phyloP scores from a whole-genome alignment of 1,140 invertebrate species.

The Carposina sasakii region DNA sequence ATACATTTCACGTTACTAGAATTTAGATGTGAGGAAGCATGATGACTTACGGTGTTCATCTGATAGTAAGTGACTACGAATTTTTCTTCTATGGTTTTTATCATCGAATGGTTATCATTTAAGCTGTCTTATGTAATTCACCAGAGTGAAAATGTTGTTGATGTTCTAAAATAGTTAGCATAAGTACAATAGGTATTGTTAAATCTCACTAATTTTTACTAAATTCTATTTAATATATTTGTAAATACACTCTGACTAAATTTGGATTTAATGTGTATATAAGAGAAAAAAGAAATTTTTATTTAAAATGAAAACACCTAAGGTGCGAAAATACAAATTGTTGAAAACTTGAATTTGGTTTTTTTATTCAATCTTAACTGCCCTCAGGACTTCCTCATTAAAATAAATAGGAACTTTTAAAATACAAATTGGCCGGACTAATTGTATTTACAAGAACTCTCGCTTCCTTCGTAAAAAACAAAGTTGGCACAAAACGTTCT shows the following conservation, averaged over 20 bases:
- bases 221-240: slow-evolving; percentile 73
- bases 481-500: slow-evolving; percentile 1
- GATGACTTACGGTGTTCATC: slow-evolving; percentile 49
- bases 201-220: slow-evolving; percentile 72
- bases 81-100: slow-evolving; percentile 50
- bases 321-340: slow-evolving; percentile 70
- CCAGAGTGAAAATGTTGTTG: slow-evolving; percentile 66
- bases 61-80: slow-evolving; percentile 49
- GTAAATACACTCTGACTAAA: slow-evolving; percentile 70
- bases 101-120: slow-evolving; percentile 44
- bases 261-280: slow-evolving; percentile 72
- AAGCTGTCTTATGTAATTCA: slow-evolving; percentile 57
- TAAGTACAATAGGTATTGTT: slow-evolving; percentile 67
- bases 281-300: slow-evolving; percentile 63
- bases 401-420: no score
- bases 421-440: no score
- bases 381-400: no score
- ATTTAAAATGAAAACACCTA: slow-evolving; percentile 69
- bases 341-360: slow-evolving; percentile 59
- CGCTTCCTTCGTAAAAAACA: no score
- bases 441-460: no score
- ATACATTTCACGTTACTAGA: slow-evolving; percentile 36
- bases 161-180: slow-evolving; percentile 59
- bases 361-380: no score
- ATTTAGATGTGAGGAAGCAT: slow-evolving; percentile 32